phyloP scores from a whole-genome alignment of 37 sponge, comb jelly and placozoan genomes.

The Beroe ovata region DNA sequence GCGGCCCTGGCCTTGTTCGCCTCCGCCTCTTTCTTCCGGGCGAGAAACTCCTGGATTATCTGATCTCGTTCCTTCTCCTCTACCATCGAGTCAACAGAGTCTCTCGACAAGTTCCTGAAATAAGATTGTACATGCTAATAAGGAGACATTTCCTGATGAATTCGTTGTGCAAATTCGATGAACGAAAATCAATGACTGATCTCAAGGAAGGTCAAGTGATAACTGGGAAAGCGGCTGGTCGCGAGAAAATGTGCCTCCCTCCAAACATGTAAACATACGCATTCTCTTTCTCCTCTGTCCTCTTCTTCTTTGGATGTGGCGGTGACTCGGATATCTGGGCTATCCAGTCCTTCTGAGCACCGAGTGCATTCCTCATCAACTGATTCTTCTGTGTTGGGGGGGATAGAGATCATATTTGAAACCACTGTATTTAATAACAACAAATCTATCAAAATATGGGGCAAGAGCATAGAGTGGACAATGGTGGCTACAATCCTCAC shows the following conservation, averaged over 20 bases:
- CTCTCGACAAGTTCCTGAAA: not conserved
- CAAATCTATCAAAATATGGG: too few relatives aligned
- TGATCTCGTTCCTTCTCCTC: constrained; percentile 67
- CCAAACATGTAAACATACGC: not conserved
- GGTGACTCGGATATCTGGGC: constrained; percentile 2
- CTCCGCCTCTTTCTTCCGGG: constrained; percentile 78
- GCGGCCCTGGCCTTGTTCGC: constrained; percentile 79
- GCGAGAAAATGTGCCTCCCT: not conserved
- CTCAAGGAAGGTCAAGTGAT: too few relatives aligned
- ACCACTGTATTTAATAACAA: too few relatives aligned
- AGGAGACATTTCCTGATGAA: too few relatives aligned
- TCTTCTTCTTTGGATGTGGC: constrained; percentile 7
- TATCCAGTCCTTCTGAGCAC: constrained; percentile 47
- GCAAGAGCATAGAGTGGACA: too few relatives aligned
- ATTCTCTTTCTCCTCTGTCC: constrained; percentile 37
- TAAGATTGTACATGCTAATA: too few relatives aligned
- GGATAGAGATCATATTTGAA: too few relatives aligned
- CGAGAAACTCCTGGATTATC: constrained; percentile 78
- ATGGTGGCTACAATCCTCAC: too few relatives aligned
- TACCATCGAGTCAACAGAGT: not conserved
- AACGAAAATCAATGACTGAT: too few relatives aligned
- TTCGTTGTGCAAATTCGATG: too few relatives aligned
- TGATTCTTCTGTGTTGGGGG: constrained; percentile 33
- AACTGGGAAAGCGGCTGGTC: too few relatives aligned
- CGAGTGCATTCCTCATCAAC: constrained; percentile 21